phyloP scores from a whole-genome alignment of 2,797 vertebrate genomes.

The Esox lucius region DNA sequence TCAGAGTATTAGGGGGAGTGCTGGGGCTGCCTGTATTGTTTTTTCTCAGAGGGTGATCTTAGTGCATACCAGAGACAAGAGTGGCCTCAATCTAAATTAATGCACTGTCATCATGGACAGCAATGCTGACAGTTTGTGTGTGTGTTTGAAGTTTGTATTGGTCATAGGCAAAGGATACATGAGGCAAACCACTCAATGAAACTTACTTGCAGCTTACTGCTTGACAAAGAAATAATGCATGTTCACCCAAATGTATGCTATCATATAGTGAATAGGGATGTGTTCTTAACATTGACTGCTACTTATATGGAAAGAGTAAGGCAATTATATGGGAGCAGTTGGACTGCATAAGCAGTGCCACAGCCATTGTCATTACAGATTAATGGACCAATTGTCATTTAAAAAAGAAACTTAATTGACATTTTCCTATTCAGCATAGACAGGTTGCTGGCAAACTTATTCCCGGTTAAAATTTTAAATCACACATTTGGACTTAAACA shows the following conservation, averaged over 20 bases:
- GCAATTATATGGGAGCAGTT: background rate
- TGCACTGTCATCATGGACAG: constrained; percentile 7
- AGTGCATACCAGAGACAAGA: constrained; percentile 4
- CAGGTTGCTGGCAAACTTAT: background rate
- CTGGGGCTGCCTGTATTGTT: constrained; percentile 33
- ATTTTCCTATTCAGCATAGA: constrained; percentile 38
- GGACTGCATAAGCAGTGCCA: constrained; percentile 13
- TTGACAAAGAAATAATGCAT: background rate
- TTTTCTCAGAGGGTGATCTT: constrained; percentile 21
- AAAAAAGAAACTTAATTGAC: constrained; percentile 61
- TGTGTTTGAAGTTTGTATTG: background rate
- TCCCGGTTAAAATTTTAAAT: constrained; percentile 32
- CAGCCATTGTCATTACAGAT: constrained; percentile 61
- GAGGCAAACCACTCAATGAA: too few species aligned
- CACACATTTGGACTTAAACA: constrained; percentile 47
- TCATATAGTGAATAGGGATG: background rate
- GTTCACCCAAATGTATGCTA: background rate
- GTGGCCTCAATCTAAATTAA: background rate
- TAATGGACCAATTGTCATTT: constrained; percentile 60
- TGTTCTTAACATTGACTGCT: background rate
- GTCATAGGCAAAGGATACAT: background rate
- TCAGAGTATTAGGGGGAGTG: constrained; percentile 37
- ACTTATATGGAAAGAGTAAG: background rate
- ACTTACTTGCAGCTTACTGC: too few species aligned
- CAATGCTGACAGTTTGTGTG: constrained; percentile 4